Evolutionary conservation across 2,888 invertebrate species (phyloP).

Genomic region (Pollenia labialis): DNA sequence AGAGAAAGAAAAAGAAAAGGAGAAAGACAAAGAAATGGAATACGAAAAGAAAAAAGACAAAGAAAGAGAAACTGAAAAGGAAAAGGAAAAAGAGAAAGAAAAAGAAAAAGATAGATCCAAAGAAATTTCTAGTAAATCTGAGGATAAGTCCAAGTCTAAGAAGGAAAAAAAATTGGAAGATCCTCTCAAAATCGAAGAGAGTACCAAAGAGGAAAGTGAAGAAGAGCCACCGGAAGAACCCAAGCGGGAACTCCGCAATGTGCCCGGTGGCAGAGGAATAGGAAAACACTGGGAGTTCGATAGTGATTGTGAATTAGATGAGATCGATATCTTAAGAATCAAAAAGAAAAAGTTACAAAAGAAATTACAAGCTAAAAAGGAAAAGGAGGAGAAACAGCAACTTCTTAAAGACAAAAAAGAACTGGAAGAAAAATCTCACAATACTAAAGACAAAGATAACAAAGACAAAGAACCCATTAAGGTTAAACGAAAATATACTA

Average conservation of each 20-base stretch:
- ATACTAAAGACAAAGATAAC: constrained; percentile 75
- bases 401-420: constrained; percentile 80
- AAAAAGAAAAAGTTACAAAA: constrained; percentile 78
- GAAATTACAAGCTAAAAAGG: constrained; percentile 78
- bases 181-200: constrained; percentile 69
- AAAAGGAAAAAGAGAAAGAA: constrained; percentile 69
- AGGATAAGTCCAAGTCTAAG: constrained; percentile 72
- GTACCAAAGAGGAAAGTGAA: constrained; percentile 71
- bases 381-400: constrained; percentile 77
- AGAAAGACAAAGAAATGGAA: constrained; percentile 78
- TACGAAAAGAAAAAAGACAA: constrained; percentile 79
- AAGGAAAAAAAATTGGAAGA: constrained; percentile 74
- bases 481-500: constrained; percentile 75
- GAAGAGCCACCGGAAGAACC: constrained; percentile 79
- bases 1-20: constrained; percentile 45
- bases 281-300: constrained; percentile 94
- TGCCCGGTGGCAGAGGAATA: constrained; percentile 91
- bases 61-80: constrained; percentile 67
- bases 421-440: constrained; percentile 70
- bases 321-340: constrained; percentile 77
- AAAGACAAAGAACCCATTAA: constrained; percentile 74
- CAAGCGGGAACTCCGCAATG: constrained; percentile 88
- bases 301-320: constrained; percentile 82
- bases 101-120: constrained; percentile 56
- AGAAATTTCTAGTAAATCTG: constrained; percentile 58